Conservation (phyloP, 2,797 vertebrate genomes). For the Lutjanus argentimaculatus region DNA sequence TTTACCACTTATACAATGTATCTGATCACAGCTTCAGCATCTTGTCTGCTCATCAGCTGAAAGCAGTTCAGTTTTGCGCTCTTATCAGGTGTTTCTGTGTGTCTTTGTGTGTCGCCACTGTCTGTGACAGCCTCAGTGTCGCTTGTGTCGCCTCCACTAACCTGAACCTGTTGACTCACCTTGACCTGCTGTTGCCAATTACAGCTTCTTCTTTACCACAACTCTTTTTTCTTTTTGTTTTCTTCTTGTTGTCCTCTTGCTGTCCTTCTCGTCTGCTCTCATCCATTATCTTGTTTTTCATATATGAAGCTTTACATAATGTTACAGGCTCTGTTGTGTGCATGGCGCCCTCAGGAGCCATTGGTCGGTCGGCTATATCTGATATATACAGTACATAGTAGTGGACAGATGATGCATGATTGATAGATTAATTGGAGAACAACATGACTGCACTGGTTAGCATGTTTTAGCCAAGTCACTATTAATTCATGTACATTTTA, state of each 20-base stretch:
- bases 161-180: slow-evolving; percentile 25
- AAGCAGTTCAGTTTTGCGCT: not conserved
- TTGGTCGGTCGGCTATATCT: slow-evolving; percentile 86
- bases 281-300: slow-evolving; percentile 10
- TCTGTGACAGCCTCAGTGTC: not conserved
- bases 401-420: not conserved
- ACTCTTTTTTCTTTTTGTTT: slow-evolving; percentile 15
- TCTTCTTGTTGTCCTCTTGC: slow-evolving; percentile 9
- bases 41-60: not conserved
- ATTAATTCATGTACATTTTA: not conserved
- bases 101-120: slow-evolving; percentile 1
- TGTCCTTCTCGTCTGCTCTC: slow-evolving; percentile 6
- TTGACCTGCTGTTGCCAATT: slow-evolving; percentile 9
- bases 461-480: not conserved
- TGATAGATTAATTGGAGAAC: not conserved
- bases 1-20: not conserved
- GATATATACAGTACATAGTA: not conserved
- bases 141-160: slow-evolving; percentile 17
- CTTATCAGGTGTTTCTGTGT: not conserved
- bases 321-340: slow-evolving; percentile 88
- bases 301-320: slow-evolving; percentile 51
- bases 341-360: slow-evolving; percentile 88
- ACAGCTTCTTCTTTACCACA: not conserved
- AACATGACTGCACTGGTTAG: not conserved
- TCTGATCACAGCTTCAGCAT: not conserved